Evolutionary conservation across 92 coral and sea anemone species (phyloP).

Genomic region (Palythoa grandiflora): DNA sequence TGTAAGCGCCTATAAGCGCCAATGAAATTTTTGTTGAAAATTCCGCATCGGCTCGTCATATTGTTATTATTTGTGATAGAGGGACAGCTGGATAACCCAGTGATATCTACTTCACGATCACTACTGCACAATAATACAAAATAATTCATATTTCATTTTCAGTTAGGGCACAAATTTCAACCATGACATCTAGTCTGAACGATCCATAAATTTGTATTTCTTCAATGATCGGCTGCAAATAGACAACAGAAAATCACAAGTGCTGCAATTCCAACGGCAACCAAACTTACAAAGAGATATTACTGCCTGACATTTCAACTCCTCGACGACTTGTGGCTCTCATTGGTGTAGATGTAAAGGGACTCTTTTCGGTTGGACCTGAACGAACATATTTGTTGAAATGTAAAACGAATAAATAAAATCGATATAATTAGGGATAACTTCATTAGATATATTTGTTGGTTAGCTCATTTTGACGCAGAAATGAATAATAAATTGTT

Average conservation of each 20-base stretch:
- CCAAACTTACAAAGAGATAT: neutral
- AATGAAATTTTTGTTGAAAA: constrained; percentile 28
- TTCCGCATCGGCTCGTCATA: constrained; percentile 19
- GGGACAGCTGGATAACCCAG: constrained; percentile 42
- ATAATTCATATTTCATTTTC: neutral
- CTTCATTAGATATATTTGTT: too few relatives aligned
- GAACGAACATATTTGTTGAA: neutral
- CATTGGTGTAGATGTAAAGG: neutral
- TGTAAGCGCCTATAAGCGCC: too few relatives aligned
- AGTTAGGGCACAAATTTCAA: constrained; percentile 25
- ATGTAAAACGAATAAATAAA: too few relatives aligned
- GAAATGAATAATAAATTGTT: too few relatives aligned
- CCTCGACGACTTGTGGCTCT: neutral
- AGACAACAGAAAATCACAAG: neutral
- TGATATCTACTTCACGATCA: constrained; percentile 34
- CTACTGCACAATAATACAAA: constrained; percentile 22
- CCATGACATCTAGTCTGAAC: constrained; percentile 14
- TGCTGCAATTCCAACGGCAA: neutral
- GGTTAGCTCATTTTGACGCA: neutral
- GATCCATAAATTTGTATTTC: constrained; percentile 18
- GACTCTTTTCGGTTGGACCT: neutral
- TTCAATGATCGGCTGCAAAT: constrained; percentile 13
- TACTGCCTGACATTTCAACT: neutral
- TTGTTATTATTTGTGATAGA: neutral
- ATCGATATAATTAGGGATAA: too few relatives aligned